Conservation (phyloP, 2,113 vertebrate genomes). For the Festucalex cinctus region DNA sequence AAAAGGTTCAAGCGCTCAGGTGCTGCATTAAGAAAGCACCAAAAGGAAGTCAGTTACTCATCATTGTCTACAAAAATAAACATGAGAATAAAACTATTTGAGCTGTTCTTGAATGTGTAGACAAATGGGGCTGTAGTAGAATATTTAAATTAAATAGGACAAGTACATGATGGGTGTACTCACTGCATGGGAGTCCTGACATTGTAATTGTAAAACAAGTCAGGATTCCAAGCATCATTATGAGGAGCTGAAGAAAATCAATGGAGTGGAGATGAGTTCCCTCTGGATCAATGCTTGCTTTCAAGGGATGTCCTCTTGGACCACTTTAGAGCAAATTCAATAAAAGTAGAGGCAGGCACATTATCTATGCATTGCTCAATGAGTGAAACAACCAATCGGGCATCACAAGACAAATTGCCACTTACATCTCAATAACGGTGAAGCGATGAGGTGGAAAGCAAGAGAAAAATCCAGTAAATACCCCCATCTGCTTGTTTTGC, state of each 20-base stretch:
- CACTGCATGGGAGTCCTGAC: slow-evolving; percentile 52
- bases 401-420: slow-evolving; percentile 33
- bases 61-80: too few relatives aligned
- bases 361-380: slow-evolving; percentile 44
- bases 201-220: slow-evolving; percentile 28
- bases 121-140: not conserved
- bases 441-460: slow-evolving; percentile 28
- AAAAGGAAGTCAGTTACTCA: too few relatives aligned
- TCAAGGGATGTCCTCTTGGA: slow-evolving; percentile 8
- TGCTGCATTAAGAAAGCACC: too few relatives aligned
- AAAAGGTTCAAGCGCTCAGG: too few relatives aligned
- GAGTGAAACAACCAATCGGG: slow-evolving; percentile 54
- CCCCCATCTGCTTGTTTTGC: slow-evolving; percentile 36
- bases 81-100: too few relatives aligned
- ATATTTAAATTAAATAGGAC: not conserved
- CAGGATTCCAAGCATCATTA: slow-evolving; percentile 46
- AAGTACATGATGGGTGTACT: slow-evolving; percentile 21
- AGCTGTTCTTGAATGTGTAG: not conserved
- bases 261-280: slow-evolving; percentile 4
- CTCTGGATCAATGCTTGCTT: slow-evolving; percentile 5
- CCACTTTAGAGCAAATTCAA: slow-evolving; percentile 26
- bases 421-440: slow-evolving; percentile 31
- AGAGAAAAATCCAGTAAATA: slow-evolving; percentile 33
- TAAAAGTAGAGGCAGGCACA: not conserved
- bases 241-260: slow-evolving; percentile 13